A percentile compares a stretch with the other conserved stretches of the same genome.
Conservation (phyloP, 1,140 invertebrate genomes). For the Phocides pigmalion region DNA sequence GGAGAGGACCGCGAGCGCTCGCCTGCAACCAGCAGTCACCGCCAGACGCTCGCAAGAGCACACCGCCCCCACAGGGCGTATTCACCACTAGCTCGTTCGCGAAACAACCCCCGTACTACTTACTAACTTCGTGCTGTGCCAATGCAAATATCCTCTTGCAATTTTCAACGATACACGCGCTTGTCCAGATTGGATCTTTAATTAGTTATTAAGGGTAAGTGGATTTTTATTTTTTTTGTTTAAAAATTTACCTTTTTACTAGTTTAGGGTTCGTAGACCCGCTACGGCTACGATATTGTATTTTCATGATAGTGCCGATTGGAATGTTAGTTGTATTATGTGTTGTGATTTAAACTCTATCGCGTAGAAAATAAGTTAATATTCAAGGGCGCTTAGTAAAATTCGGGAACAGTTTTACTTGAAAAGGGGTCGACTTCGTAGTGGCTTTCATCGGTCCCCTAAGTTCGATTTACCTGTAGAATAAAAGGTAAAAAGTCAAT, state of each 20-base stretch:
- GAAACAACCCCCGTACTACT: conserved; percentile 66
- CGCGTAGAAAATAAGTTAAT: conserved; percentile 33
- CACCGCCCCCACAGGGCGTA: conserved; percentile 75
- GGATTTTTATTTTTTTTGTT: conserved; percentile 32
- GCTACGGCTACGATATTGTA: conserved; percentile 50
- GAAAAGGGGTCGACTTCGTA: conserved; percentile 50
- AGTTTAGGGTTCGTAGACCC: conserved; percentile 43
- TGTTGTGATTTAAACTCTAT: conserved; percentile 39
- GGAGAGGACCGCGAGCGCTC: conserved; percentile 60
- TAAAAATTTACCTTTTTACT: conserved; percentile 24
- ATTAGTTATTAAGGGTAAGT: conserved; percentile 43
- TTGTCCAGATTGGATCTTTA: conserved; percentile 57
- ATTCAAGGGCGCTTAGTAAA: conserved; percentile 27
- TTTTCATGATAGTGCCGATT: conserved; percentile 14
- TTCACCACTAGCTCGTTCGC: conserved; percentile 41
- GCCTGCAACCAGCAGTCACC: conserved; percentile 70
- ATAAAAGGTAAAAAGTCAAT: conserved; percentile 83
- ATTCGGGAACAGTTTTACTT: conserved; percentile 38
- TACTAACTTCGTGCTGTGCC: conserved; percentile 68
- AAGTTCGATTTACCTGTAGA: conserved; percentile 78
- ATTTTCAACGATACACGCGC: conserved; percentile 35
- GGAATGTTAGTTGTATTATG: conserved; percentile 7
- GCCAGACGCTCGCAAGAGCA: conserved; percentile 74
- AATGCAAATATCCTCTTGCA: conserved; percentile 58
- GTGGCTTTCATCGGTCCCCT: conserved; percentile 70